A percentile compares a stretch with the other conserved stretches of the same genome.
phyloP scores from a whole-genome alignment of 2,888 invertebrate species.

The Argyresthia goedartella region DNA sequence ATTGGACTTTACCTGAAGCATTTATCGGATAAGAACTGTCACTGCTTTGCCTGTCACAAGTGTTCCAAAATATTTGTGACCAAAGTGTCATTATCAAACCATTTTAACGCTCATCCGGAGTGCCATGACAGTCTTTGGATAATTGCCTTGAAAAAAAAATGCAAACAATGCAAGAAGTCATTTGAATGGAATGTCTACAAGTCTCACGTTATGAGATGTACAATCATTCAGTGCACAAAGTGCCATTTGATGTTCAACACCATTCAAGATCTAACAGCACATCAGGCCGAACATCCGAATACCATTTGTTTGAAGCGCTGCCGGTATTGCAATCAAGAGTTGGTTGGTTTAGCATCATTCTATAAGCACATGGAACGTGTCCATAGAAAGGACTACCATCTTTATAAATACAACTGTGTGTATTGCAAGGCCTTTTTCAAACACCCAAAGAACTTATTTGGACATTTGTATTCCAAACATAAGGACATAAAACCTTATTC shows the following conservation, averaged over 20 bases:
- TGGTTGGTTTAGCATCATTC: conserved; percentile 28
- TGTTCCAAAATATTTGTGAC: conserved; percentile 28
- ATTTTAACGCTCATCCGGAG: conserved; percentile 14
- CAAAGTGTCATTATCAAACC: conserved; percentile 19
- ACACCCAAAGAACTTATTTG: conserved; percentile 47
- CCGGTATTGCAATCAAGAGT: conserved; percentile 34
- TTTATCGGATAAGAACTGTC: conserved; percentile 22
- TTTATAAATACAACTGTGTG: conserved; percentile 47
- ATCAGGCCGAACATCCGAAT: conserved; percentile 31
- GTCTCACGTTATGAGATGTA: conserved; percentile 27
- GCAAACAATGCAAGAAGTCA: conserved; percentile 23
- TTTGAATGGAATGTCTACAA: conserved; percentile 11
- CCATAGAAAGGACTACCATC: conserved; percentile 27
- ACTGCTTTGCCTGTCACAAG: conserved; percentile 22
- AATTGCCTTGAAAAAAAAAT: conserved; percentile 12
- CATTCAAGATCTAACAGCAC: conserved; percentile 27
- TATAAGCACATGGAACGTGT: conserved; percentile 35
- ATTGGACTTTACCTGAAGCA: conserved; percentile 27
- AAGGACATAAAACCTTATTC: conserved; percentile 40
- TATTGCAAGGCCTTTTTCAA: conserved; percentile 35
- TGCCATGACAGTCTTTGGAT: conserved; percentile 9
- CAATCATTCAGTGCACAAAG: conserved; percentile 26
- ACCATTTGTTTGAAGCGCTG: conserved; percentile 29
- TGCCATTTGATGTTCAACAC: conserved; percentile 30
- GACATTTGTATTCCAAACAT: conserved; percentile 39